phyloP scores from a whole-genome alignment of 2,888 invertebrate species.

The Anagyrus pseudococci region DNA sequence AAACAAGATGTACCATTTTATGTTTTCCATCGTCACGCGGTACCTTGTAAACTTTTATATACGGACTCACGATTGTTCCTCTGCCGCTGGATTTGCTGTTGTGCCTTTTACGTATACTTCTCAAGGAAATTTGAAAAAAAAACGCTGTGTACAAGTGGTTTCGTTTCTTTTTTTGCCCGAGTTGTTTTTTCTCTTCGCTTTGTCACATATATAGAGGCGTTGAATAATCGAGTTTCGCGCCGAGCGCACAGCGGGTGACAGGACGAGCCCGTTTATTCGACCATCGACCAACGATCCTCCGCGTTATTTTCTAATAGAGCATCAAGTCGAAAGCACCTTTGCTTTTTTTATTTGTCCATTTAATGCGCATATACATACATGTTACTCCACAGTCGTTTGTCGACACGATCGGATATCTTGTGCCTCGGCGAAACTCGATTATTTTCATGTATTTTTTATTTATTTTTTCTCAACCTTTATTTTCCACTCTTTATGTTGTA shows the following conservation, averaged over 20 bases:
- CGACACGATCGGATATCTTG: too few relatives aligned
- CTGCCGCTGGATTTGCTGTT: slow-evolving; percentile 18
- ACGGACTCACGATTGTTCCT: slow-evolving; percentile 32
- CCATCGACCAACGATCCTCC: slow-evolving; percentile 7
- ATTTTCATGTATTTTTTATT: too few relatives aligned
- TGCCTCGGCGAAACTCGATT: slow-evolving; percentile 26
- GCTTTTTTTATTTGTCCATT: too few relatives aligned
- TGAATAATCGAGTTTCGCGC: slow-evolving; percentile 21
- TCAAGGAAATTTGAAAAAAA: slow-evolving; percentile 3
- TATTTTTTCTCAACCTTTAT: too few relatives aligned
- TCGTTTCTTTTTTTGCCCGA: slow-evolving; percentile 22
- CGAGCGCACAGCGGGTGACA: slow-evolving; percentile 11
- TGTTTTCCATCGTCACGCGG: too few relatives aligned
- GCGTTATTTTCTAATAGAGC: background rate
- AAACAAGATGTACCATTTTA: too few relatives aligned
- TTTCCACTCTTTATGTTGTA: slow-evolving; percentile 14
- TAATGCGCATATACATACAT: too few relatives aligned
- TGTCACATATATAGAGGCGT: background rate
- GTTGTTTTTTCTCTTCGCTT: slow-evolving; percentile 22
- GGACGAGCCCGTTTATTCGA: slow-evolving; percentile 19
- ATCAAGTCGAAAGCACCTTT: background rate
- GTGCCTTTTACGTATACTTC: slow-evolving; percentile 8
- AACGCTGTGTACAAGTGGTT: slow-evolving; percentile 19
- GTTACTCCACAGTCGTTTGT: too few relatives aligned
- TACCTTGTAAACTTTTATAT: too few relatives aligned